phyloP scores from a whole-genome alignment of 2,888 invertebrate species.

The Plebejus anna region DNA sequence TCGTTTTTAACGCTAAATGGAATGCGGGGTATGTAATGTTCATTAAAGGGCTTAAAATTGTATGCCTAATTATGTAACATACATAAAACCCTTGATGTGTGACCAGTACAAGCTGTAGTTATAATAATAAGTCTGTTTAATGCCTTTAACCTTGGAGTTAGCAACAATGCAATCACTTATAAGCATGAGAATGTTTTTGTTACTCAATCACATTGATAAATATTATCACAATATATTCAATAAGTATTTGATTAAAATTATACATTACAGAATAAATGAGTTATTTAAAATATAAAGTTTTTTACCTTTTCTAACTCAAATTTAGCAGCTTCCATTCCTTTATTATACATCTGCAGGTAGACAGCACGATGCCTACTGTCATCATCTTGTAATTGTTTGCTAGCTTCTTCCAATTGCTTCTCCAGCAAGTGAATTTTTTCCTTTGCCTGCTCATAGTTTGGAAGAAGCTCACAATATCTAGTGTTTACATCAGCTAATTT shows the following conservation, averaged over 20 bases:
- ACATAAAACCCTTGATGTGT: background rate
- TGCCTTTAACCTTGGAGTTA: background rate
- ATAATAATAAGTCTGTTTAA: background rate
- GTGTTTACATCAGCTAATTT: slow-evolving; percentile 87
- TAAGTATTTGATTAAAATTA: background rate
- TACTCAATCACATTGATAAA: background rate
- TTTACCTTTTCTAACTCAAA: slow-evolving; percentile 85
- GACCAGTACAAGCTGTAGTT: background rate
- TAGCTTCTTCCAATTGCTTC: slow-evolving; percentile 85
- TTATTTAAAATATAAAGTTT: slow-evolving; percentile 10
- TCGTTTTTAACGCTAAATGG: too few species aligned
- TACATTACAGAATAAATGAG: background rate
- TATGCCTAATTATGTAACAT: background rate
- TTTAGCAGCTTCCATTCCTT: slow-evolving; percentile 89
- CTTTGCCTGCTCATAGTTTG: slow-evolving; percentile 87
- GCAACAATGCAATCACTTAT: background rate
- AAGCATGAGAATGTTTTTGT: slow-evolving; percentile 1
- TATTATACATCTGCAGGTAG: slow-evolving; percentile 90
- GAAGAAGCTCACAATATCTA: slow-evolving; percentile 87
- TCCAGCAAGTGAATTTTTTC: slow-evolving; percentile 85
- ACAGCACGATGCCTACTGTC: slow-evolving; percentile 86
- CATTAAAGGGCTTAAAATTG: background rate
- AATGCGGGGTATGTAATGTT: background rate
- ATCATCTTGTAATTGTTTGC: slow-evolving; percentile 84
- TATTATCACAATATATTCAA: background rate